Conservation (phyloP, 2,888 invertebrate genomes). For the Drosophila tanythrix region DNA sequence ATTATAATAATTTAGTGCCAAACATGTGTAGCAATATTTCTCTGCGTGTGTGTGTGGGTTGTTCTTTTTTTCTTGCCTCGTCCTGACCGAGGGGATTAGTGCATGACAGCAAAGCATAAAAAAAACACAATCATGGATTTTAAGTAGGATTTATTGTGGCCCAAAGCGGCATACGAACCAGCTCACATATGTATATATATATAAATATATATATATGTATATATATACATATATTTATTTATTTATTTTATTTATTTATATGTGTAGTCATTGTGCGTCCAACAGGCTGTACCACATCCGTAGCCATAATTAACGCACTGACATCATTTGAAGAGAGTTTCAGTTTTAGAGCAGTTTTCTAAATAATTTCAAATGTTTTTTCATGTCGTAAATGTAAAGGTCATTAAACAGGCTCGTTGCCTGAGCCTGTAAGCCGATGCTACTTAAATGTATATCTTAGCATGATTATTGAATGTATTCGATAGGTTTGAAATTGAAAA, state of each 20-base stretch:
- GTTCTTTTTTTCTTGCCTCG: conserved; percentile 12
- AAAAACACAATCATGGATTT: conserved; percentile 57
- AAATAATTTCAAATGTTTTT: not conserved
- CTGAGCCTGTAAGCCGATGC: not conserved
- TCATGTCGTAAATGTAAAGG: not conserved
- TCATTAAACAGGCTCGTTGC: not conserved
- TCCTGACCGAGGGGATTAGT: conserved; percentile 35
- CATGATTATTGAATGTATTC: not conserved
- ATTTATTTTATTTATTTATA: not conserved
- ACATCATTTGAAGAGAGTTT: not conserved
- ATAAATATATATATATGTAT: not conserved
- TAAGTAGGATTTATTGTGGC: conserved; percentile 63
- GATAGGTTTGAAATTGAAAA: not conserved
- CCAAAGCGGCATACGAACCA: not conserved
- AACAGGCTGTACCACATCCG: not conserved
- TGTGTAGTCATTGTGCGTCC: not conserved
- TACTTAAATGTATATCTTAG: not conserved
- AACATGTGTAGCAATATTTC: conserved; percentile 71
- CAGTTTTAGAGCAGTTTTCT: not conserved
- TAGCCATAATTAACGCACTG: not conserved
- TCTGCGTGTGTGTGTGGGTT: conserved; percentile 1
- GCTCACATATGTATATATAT: not conserved
- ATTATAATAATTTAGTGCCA: conserved; percentile 76
- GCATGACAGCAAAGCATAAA: conserved; percentile 17
- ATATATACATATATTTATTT: not conserved